Evolutionary conservation across 2,888 invertebrate species (phyloP).

Genomic region (Masnerella sp.): DNA sequence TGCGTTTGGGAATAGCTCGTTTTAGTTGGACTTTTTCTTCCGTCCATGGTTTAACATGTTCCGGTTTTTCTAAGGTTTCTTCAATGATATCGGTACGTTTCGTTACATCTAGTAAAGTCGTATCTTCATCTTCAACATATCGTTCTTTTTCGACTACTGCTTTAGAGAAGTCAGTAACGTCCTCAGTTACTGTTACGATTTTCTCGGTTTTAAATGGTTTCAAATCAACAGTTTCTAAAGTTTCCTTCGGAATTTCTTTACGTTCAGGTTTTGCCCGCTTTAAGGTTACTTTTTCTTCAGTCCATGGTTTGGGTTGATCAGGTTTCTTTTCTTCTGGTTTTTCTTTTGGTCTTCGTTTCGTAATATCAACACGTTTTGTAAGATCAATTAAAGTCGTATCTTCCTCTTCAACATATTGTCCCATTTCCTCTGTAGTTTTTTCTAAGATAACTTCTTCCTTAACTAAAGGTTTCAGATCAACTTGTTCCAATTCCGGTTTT

Average conservation of each 20-base stretch:
- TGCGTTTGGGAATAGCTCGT: slow-evolving; percentile 67
- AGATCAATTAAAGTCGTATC: slow-evolving; percentile 63
- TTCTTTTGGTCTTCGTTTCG: slow-evolving; percentile 50
- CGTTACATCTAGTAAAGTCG: slow-evolving; percentile 25
- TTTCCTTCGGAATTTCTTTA: no score
- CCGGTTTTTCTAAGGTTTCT: slow-evolving; percentile 76
- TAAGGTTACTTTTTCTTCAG: no score
- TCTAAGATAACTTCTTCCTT: neutral
- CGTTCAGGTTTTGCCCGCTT: no score
- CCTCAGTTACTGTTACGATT: neutral
- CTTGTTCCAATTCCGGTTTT: neutral
- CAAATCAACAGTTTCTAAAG: slow-evolving; percentile 60
- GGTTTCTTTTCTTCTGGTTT: no score
- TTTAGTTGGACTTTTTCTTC: slow-evolving; percentile 73
- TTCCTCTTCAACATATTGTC: slow-evolving; percentile 63
- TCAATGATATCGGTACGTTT: slow-evolving; percentile 77
- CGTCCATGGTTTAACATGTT: slow-evolving; percentile 75
- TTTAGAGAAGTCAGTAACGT: slow-evolving; percentile 65
- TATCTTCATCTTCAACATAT: slow-evolving; percentile 65
- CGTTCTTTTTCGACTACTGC: slow-evolving; percentile 60
- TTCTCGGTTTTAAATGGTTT: slow-evolving; percentile 52
- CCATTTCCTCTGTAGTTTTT: slow-evolving; percentile 60
- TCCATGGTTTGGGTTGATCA: no score
- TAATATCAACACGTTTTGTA: slow-evolving; percentile 61
- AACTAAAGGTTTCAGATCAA: slow-evolving; percentile 11